Percentiles rank a stretch among this genome's conserved stretches.
Evolutionary conservation across 1,140 invertebrate species (phyloP).

Genomic region (Drosophila ogumai): DNA sequence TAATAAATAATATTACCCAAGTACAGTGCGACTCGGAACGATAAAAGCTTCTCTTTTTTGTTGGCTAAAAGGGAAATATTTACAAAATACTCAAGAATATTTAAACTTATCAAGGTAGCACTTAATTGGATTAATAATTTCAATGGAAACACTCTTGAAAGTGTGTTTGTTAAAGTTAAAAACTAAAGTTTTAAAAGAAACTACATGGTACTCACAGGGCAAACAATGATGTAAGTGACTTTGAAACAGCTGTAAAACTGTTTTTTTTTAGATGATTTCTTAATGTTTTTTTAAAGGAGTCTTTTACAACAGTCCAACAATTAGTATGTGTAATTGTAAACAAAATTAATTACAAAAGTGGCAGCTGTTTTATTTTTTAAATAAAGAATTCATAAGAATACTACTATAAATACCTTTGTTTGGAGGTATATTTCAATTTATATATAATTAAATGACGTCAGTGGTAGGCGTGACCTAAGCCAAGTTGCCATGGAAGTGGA

Average conservation of each 20-base stretch:
- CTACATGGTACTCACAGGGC: neutral
- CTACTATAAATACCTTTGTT: neutral
- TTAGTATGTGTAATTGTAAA: neutral
- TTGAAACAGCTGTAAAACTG: neutral
- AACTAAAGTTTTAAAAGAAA: neutral
- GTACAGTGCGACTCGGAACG: constrained; percentile 27
- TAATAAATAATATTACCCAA: constrained; percentile 64
- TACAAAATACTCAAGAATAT: neutral
- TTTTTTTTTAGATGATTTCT: neutral
- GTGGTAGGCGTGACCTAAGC: constrained; percentile 34
- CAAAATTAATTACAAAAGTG: neutral
- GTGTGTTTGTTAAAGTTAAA: neutral
- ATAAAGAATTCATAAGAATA: neutral
- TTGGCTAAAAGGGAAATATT: neutral
- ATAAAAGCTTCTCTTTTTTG: neutral
- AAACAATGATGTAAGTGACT: neutral
- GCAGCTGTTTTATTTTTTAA: neutral
- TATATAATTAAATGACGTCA: constrained; percentile 41
- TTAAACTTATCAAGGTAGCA: neutral
- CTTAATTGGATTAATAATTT: neutral
- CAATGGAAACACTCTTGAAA: neutral
- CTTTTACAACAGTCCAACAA: neutral
- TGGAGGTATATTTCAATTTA: neutral
- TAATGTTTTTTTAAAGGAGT: neutral
- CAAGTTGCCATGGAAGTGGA: constrained; percentile 39